phyloP scores from a whole-genome alignment of 2,888 invertebrate species.

The Taenaris catops region DNA sequence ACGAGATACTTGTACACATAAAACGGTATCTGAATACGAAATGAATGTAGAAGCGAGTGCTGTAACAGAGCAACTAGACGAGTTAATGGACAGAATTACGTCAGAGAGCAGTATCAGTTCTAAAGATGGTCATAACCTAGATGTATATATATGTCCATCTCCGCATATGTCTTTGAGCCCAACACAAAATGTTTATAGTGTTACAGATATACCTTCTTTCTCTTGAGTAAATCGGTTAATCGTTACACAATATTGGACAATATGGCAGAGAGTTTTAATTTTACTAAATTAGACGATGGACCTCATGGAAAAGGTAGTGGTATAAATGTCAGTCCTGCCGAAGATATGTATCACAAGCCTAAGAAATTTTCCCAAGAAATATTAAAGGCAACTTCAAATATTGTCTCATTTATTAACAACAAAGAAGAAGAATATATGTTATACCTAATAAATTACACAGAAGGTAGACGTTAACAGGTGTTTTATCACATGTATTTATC shows the following conservation, averaged over 20 bases:
- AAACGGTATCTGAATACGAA: constrained; percentile 35
- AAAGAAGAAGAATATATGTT: constrained; percentile 43
- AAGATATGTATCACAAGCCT: constrained; percentile 1
- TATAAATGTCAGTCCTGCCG: constrained; percentile 1
- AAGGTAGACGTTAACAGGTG: no score
- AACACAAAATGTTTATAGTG: constrained; percentile 28
- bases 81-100: constrained; percentile 36
- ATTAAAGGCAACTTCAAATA: constrained; percentile 37
- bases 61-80: constrained; percentile 37
- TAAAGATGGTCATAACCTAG: constrained; percentile 17
- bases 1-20: constrained; percentile 26
- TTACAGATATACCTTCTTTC: constrained; percentile 30
- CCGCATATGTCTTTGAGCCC: constrained; percentile 11
- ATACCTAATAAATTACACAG: no score
- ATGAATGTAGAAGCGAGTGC: constrained; percentile 32
- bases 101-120: constrained; percentile 25
- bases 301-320: constrained; percentile 22
- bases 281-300: constrained; percentile 29
- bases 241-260: constrained; percentile 16
- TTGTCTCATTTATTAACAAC: constrained; percentile 43
- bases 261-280: constrained; percentile 26
- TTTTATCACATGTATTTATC: no score
- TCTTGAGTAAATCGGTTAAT: constrained; percentile 29
- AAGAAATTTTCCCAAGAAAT: constrained; percentile 22
- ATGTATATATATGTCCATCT: constrained; percentile 12